Conservation (phyloP, 2,113 vertebrate genomes). For the Labrus mixtus region DNA sequence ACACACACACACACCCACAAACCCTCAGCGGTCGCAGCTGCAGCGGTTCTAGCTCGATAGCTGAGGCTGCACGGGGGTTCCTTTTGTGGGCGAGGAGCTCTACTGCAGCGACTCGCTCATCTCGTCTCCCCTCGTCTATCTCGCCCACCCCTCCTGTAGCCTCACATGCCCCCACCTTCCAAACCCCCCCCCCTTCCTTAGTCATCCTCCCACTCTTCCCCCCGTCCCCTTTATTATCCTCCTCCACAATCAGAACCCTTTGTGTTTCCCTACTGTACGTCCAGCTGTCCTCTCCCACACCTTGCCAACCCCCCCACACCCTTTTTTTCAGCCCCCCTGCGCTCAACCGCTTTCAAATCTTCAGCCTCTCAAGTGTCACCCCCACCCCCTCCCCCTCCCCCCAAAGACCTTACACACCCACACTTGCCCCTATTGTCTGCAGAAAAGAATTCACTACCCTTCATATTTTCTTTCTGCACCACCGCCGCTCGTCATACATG, state of each 20-base stretch:
- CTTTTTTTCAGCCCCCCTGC: neutral
- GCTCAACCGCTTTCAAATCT: slow-evolving; percentile 1
- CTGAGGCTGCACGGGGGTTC: slow-evolving; percentile 62
- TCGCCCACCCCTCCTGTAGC: neutral
- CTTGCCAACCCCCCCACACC: neutral
- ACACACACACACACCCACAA: slow-evolving; percentile 1
- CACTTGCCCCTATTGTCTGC: slow-evolving; percentile 62
- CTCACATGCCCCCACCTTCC: slow-evolving; percentile 7
- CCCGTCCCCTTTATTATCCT: slow-evolving; percentile 48
- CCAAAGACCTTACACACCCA: slow-evolving; percentile 36
- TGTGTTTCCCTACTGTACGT: slow-evolving; percentile 50
- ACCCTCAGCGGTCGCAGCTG: slow-evolving; percentile 50
- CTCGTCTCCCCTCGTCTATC: slow-evolving; percentile 10
- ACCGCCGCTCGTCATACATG: slow-evolving; percentile 19
- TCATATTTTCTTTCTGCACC: slow-evolving; percentile 65
- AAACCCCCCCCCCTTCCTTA: neutral
- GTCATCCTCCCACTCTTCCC: slow-evolving; percentile 16
- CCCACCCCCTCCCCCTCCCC: neutral
- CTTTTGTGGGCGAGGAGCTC: slow-evolving; percentile 62
- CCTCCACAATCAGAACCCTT: slow-evolving; percentile 47
- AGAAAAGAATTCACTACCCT: slow-evolving; percentile 43
- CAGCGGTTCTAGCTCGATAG: slow-evolving; percentile 61
- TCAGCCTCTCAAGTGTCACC: slow-evolving; percentile 10
- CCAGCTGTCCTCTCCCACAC: slow-evolving; percentile 64
- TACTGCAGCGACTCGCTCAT: slow-evolving; percentile 53